phyloP scores from a whole-genome alignment of 2,797 vertebrate genomes.

The Danio tinwini region DNA sequence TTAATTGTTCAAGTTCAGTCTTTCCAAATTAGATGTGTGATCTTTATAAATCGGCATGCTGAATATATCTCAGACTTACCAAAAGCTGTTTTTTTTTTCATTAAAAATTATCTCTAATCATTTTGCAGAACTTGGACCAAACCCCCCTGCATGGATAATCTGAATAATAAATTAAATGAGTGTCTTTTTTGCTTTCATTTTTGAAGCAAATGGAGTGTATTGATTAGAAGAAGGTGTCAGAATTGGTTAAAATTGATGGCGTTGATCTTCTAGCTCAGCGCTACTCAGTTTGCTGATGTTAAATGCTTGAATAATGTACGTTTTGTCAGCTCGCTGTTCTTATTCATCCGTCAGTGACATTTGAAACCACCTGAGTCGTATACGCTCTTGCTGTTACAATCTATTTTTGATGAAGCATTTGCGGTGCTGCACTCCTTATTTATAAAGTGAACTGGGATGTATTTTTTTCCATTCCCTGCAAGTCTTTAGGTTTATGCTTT shows the following conservation, averaged over 20 bases:
- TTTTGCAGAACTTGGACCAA: conserved; percentile 25
- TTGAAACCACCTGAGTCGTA: conserved; percentile 23
- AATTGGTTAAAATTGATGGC: conserved; percentile 35
- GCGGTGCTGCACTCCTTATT: background rate
- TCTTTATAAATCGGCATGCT: conserved; percentile 27
- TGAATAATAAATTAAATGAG: conserved; percentile 51
- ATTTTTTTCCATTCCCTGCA: background rate
- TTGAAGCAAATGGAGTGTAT: conserved; percentile 29
- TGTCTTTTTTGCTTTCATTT: conserved; percentile 47
- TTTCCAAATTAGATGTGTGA: background rate
- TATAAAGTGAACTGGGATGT: conserved; percentile 33
- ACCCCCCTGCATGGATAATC: conserved; percentile 42
- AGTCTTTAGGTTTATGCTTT: conserved; percentile 9
- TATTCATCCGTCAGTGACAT: conserved; percentile 48
- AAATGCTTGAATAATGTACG: conserved; percentile 44
- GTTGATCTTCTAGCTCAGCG: conserved; percentile 19
- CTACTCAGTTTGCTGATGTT: conserved; percentile 28
- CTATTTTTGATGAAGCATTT: conserved; percentile 23
- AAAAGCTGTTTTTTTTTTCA: conserved; percentile 8
- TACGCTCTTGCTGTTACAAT: conserved; percentile 33
- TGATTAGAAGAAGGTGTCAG: conserved; percentile 47
- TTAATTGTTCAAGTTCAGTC: conserved; percentile 23
- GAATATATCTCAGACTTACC: background rate
- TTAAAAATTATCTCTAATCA: conserved; percentile 1
- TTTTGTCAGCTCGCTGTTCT: conserved; percentile 30